These are phyloP conservation scores for Andricus curvator DNA, from an alignment of 2,888 invertebrate genomes.

Conservation along the genomic window DNA sequence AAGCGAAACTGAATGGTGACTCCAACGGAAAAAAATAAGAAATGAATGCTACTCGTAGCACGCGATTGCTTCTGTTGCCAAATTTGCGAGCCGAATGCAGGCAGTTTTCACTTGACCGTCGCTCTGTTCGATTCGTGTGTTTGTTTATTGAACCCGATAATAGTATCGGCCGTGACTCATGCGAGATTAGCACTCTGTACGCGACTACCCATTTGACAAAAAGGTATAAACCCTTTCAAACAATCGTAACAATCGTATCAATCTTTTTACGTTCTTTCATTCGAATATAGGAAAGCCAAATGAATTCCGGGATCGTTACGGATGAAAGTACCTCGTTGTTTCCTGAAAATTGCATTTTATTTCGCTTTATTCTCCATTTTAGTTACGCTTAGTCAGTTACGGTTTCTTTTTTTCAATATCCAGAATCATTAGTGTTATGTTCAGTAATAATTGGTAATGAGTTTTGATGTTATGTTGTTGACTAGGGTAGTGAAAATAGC, in stretches of 20 bases:
- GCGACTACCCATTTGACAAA: background rate
- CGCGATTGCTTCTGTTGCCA: background rate
- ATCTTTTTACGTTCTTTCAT: background rate
- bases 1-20: background rate
- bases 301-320: background rate
- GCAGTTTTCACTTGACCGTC: background rate
- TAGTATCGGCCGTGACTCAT: background rate
- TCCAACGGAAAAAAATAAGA: background rate
- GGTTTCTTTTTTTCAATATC: background rate
- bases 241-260: background rate
- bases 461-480: no score
- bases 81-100: background rate
- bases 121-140: background rate
- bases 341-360: background rate
- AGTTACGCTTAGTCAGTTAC: background rate
- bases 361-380: background rate
- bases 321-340: background rate
- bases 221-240: slow-evolving; percentile 11
- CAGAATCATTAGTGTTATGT: background rate
- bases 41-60: background rate
- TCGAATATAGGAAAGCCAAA: background rate
- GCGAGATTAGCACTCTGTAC: background rate
- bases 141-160: background rate
- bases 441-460: background rate
- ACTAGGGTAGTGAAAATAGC: no score